Percentiles rank a stretch among this genome's conserved stretches.
Evolutionary conservation across 2,888 invertebrate species (phyloP).

Genomic region (Trachelus tabidus): DNA sequence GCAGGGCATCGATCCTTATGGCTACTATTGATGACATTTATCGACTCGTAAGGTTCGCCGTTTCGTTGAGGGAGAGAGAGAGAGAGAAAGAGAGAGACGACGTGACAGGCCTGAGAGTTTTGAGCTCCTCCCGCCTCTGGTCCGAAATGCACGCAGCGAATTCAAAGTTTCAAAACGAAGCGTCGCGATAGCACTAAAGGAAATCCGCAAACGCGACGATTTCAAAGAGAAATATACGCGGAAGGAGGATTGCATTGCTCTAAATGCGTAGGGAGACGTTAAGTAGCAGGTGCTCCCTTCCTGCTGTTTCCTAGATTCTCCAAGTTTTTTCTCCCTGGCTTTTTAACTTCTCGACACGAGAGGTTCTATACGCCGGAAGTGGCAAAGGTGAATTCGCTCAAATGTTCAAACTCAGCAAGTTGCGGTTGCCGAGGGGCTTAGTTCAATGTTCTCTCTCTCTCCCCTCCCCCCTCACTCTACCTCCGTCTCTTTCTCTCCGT

Average conservation of each 20-base stretch:
- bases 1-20: too few species aligned
- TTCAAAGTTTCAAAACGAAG: neutral
- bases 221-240: neutral
- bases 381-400: neutral
- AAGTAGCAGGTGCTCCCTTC: neutral
- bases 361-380: neutral
- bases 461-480: neutral
- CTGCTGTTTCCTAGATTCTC: neutral
- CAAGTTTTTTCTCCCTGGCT: neutral
- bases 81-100: neutral
- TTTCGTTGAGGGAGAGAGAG: neutral
- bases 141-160: neutral
- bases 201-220: neutral
- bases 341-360: neutral
- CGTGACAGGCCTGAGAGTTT: neutral
- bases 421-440: constrained; percentile 28
- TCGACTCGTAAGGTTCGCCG: neutral
- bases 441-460: constrained; percentile 6
- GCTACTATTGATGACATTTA: too few species aligned
- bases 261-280: neutral
- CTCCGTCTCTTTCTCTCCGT: neutral
- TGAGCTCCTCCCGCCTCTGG: neutral
- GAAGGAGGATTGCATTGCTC: neutral
- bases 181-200: neutral
- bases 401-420: neutral